Evolutionary conservation across 2,113 vertebrate species (phyloP).

Genomic region (Myrmophylax atrothorax): DNA sequence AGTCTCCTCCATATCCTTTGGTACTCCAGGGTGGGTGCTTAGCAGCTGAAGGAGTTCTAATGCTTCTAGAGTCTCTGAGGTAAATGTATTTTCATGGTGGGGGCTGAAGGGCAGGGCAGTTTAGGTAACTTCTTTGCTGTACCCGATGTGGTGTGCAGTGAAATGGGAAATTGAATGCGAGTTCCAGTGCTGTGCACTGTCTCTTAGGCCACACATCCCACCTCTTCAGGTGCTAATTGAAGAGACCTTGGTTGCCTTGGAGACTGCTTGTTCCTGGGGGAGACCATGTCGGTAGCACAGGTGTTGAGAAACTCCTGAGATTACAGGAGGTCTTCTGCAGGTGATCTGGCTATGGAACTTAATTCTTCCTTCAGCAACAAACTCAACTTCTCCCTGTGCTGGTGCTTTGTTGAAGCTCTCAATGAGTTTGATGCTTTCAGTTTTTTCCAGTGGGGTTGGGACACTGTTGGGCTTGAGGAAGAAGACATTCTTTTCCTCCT

Average conservation of each 20-base stretch:
- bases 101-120: neutral
- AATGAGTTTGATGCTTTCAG: neutral
- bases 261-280: neutral
- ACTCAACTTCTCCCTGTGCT: neutral
- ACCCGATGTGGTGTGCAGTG: accelerated
- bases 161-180: neutral
- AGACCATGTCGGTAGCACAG: neutral
- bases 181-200: neutral
- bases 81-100: neutral
- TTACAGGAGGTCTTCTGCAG: neutral
- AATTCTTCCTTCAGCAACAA: neutral
- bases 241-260: neutral
- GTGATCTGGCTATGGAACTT: neutral
- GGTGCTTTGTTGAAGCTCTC: neutral
- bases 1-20: neutral
- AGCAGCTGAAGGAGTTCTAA: neutral
- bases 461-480: neutral
- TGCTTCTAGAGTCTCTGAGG: neutral
- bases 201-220: neutral
- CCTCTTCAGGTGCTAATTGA: neutral
- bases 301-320: neutral
- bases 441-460: neutral
- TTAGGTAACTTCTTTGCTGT: neutral
- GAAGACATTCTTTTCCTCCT: neutral
- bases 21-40: neutral